phyloP scores from a whole-genome alignment of 2,888 invertebrate species.

The Hypselothyrea guttata region DNA sequence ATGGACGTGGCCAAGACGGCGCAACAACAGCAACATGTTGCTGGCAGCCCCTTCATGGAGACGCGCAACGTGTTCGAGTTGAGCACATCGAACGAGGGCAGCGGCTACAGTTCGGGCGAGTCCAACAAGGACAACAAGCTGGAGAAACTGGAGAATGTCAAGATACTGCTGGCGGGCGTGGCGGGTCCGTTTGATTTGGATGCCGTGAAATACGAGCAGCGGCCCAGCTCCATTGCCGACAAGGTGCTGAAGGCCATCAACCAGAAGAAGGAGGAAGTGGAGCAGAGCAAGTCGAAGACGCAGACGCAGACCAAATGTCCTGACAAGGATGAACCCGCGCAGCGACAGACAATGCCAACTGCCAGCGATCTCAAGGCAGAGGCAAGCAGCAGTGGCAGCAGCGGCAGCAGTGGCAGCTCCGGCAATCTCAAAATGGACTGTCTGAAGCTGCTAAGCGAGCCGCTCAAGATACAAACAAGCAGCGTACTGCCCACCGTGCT shows the following conservation, averaged over 20 bases:
- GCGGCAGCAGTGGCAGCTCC: slow-evolving; percentile 21
- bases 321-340: background rate
- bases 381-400: background rate
- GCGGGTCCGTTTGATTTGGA: slow-evolving; percentile 79
- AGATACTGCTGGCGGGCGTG: slow-evolving; percentile 79
- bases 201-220: slow-evolving; percentile 79
- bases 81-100: slow-evolving; percentile 76
- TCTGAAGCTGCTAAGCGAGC: slow-evolving; percentile 65
- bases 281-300: slow-evolving; percentile 82
- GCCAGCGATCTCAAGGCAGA: slow-evolving; percentile 5
- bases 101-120: slow-evolving; percentile 71
- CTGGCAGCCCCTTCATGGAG: slow-evolving; percentile 81
- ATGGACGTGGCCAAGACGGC: slow-evolving; percentile 27
- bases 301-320: slow-evolving; percentile 23
- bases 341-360: background rate
- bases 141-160: slow-evolving; percentile 80
- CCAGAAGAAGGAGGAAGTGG: slow-evolving; percentile 84
- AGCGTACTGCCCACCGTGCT: slow-evolving; percentile 27
- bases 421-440: slow-evolving; percentile 32
- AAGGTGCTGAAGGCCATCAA: slow-evolving; percentile 85
- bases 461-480: slow-evolving; percentile 76
- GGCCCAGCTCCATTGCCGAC: slow-evolving; percentile 85
- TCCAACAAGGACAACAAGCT: slow-evolving; percentile 79
- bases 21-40: slow-evolving; percentile 40
- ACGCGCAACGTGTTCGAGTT: slow-evolving; percentile 81